phyloP scores from a whole-genome alignment of 2,797 vertebrate genomes.

The Poeciliopsis paucimaculata region DNA sequence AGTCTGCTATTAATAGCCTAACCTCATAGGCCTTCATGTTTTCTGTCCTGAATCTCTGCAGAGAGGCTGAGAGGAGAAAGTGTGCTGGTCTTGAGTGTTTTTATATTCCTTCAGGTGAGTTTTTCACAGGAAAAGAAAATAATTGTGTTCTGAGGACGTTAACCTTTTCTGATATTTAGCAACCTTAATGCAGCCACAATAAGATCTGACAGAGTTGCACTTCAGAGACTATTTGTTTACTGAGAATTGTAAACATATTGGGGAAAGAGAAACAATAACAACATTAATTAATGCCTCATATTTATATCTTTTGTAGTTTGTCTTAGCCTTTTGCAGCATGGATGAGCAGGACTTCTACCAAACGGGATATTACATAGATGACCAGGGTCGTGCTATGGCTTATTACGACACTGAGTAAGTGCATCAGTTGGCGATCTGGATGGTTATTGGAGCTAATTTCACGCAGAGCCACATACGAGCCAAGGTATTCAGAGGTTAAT shows the following conservation, averaged over 20 bases:
- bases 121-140: background rate
- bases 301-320: background rate
- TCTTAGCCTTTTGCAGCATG: background rate
- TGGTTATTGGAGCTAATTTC: background rate
- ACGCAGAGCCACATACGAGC: background rate
- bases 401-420: constrained; percentile 11
- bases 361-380: constrained; percentile 6
- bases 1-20: constrained; percentile 8
- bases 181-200: background rate
- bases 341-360: constrained; percentile 50
- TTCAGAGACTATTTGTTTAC: background rate
- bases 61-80: background rate
- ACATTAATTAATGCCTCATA: background rate
- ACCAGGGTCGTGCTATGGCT: background rate
- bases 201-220: background rate
- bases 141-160: background rate
- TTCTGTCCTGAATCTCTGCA: background rate
- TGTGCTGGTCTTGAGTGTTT: background rate
- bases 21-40: background rate
- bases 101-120: background rate
- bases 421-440: background rate
- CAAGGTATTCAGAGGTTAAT: background rate
- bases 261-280: background rate
- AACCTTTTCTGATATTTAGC: background rate
- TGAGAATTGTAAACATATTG: background rate